Evolutionary conservation across 1,140 invertebrate genomes (phyloP).

Genomic region (Sinonovacula constricta): DNA sequence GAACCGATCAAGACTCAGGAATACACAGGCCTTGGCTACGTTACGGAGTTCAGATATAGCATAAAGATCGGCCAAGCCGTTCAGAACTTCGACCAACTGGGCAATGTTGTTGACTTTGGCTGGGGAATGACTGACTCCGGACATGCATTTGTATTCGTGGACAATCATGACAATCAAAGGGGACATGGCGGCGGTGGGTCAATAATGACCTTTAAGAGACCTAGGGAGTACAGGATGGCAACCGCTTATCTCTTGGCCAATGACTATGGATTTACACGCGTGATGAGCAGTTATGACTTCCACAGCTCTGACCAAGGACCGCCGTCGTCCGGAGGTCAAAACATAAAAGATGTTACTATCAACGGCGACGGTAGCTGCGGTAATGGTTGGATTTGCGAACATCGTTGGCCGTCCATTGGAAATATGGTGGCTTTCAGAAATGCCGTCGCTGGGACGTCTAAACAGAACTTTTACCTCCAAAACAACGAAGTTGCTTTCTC

Average conservation of each 20-base stretch:
- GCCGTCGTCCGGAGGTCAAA: slow-evolving; percentile 12
- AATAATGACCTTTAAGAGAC: slow-evolving; percentile 82
- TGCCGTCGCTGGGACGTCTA: slow-evolving; percentile 32
- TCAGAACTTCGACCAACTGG: slow-evolving; percentile 9
- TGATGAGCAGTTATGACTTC: slow-evolving; percentile 86
- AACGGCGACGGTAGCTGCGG: slow-evolving; percentile 79
- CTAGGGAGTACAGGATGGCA: slow-evolving; percentile 83
- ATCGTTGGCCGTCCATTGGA: slow-evolving; percentile 89
- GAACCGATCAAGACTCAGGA: slow-evolving; percentile 81
- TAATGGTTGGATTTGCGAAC: slow-evolving; percentile 92
- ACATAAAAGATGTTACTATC: slow-evolving; percentile 27
- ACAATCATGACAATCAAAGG: slow-evolving; percentile 79
- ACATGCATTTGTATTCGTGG: slow-evolving; percentile 77
- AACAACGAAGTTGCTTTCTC: slow-evolving; percentile 62
- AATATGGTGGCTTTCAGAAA: slow-evolving; percentile 82
- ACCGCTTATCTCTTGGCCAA: slow-evolving; percentile 87
- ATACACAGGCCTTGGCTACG: slow-evolving; percentile 80
- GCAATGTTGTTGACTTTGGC: slow-evolving; percentile 51
- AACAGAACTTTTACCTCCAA: slow-evolving; percentile 51
- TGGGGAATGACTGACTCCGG: slow-evolving; percentile 68
- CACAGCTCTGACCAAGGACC: slow-evolving; percentile 40
- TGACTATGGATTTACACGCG: slow-evolving; percentile 83
- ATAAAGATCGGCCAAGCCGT: slow-evolving; percentile 32
- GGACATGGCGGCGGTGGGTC: slow-evolving; percentile 65
- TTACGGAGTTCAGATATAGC: slow-evolving; percentile 86